Evolutionary conservation across 2,888 invertebrate species (phyloP), one percentile per base, ranked within the genome.

Genomic region (Rhamphomyia laevipes): DNA sequence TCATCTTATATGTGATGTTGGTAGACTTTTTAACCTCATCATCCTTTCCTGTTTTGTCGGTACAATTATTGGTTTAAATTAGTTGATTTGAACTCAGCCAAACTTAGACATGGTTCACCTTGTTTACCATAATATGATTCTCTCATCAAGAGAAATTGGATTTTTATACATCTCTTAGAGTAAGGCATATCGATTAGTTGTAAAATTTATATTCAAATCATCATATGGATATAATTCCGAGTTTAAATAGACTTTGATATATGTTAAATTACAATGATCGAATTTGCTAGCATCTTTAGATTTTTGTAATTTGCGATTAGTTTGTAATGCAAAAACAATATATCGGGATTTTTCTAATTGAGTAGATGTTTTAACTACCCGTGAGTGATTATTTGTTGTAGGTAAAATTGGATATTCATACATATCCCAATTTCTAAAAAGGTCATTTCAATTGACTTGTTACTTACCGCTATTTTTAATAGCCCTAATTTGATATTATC

Each of bases 261-360:
- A 61, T n/a, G 52, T 61, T 30, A 67, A 33, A n/a, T 62, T 54
- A 51, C 64, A 64, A 51, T 52, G 48, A 50, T 54, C 42, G n/a
- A 54, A 54, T 47, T 16, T 46, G n/a, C 45, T 47, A 5, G 43
- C 61, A 53, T 65, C 55, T 43, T 45, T 54, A 6, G 15, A 21
- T 40, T 50, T 44, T 21, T 56, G 50, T 55, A 61, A 61, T 58
- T 64, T 65, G 52, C 60, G 54, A 45, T 61, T 54, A 16, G 63
- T 68, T 59, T 70, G 68, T 38, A 67, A 61, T 12, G 59, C 65
- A 16, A 68, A 40, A 43, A 70, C 62, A 12, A 70, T 52, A 53
- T 55, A 70, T 45, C 65, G 51, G 2, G 67, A 66, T 56, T 64
- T 66, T 56, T 67, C 66, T 33, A 66, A 48, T 46, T 60, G 59